phyloP scores from a whole-genome alignment of 1,140 invertebrate species.

The Tetramorium simillimum region DNA sequence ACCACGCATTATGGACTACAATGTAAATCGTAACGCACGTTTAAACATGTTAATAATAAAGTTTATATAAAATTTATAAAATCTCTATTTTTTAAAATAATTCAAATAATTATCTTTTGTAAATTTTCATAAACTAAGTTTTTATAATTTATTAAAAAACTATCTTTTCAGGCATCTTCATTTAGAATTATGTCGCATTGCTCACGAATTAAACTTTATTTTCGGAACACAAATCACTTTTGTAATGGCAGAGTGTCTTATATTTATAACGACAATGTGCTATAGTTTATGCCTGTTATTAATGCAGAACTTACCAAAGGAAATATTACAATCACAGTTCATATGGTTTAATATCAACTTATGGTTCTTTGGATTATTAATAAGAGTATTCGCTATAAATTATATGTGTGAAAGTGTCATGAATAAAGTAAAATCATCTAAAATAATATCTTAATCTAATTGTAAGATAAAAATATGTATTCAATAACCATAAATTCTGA shows the following conservation, averaged over 20 bases:
- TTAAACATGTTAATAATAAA: no score
- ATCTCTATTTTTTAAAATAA: background rate
- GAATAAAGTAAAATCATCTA: background rate
- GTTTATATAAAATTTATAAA: background rate
- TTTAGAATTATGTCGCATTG: constrained; percentile 11
- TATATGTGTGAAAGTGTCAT: background rate
- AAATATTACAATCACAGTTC: background rate
- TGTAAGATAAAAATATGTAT: background rate
- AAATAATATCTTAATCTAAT: background rate
- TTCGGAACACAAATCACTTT: constrained; percentile 5
- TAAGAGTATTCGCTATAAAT: background rate
- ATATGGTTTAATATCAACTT: background rate
- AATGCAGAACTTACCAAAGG: no score
- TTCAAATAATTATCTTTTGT: background rate
- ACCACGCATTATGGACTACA: background rate
- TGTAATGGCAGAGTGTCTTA: background rate
- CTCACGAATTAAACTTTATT: constrained; percentile 1
- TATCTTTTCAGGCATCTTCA: background rate
- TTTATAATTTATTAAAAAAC: background rate
- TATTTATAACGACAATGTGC: background rate
- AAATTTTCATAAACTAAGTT: background rate
- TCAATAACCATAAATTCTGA: background rate
- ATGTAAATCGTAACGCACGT: background rate
- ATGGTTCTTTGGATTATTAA: background rate
- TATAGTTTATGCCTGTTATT: background rate